Evolutionary conservation across 35 echinoderm and acorn worm genomes (phyloP).

Genomic region (Hemicentrotus pulcherrimus): DNA sequence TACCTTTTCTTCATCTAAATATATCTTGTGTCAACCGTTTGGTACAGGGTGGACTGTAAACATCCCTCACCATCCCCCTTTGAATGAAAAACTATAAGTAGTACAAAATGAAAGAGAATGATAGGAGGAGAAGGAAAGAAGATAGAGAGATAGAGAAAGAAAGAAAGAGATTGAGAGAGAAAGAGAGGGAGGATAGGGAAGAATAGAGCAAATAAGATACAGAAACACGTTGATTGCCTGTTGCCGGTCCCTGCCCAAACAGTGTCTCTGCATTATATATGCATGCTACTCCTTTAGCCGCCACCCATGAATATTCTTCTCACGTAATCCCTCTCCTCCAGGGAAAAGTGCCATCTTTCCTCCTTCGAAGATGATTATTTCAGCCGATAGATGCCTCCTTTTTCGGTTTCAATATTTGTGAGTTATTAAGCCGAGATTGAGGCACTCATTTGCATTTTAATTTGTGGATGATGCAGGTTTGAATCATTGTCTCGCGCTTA

Average conservation of each 20-base stretch:
- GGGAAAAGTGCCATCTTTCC: slow-evolving; percentile 13
- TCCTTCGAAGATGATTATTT: background rate
- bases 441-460: slow-evolving; percentile 11
- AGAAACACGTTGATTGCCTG: background rate
- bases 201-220: background rate
- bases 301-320: slow-evolving; percentile 25
- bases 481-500: background rate
- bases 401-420: background rate
- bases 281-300: background rate
- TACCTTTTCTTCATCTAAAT: no score
- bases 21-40: no score
- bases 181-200: background rate
- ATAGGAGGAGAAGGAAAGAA: background rate
- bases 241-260: background rate
- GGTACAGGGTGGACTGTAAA: no score
- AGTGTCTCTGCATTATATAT: background rate
- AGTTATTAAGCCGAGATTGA: background rate
- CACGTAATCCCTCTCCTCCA: background rate
- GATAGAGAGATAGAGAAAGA: background rate
- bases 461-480: background rate
- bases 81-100: no score
- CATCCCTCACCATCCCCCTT: no score
- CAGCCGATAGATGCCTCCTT: background rate
- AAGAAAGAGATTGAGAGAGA: background rate
- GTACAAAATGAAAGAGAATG: no score